Base-by-base conservation (phyloP, 2,113 vertebrate species). In the Phalacrocorax carbo region DNA sequence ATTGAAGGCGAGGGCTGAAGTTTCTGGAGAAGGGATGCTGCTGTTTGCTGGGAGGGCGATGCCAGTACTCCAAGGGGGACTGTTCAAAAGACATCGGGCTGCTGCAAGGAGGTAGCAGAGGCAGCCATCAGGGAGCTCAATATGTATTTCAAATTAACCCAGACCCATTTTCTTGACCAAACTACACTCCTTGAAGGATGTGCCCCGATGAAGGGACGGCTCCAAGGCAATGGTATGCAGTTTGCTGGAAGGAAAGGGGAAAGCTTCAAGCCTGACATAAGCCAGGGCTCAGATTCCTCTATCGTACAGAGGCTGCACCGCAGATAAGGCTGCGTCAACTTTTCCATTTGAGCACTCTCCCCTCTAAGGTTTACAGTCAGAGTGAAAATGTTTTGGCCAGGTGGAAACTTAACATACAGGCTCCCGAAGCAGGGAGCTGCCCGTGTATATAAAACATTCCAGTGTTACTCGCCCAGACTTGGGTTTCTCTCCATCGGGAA, bases 261-360 rank as follows among this genome's bases (percentile, higher is more conserved):
- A 94, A 86, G 90, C 88, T 80, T 69, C 82, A 73, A 83, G 90
- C 71, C 85, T 93, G 93, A 92, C 78, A 93, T 62, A 96, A 96
- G 60, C 96, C 94, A 96, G 95, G 82, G 88, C 92, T 93, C 48
- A 0, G 95, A 94, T 96, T 96, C 90, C 95, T 94, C 82, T 40
- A 40, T 68, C 29, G 3, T 6, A 20, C 22, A 25, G 13, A 77
- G 88, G 64, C 91, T 16, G 80, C 9, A 11, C 81, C 10, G 1
- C 82, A 92, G 96, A 96, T 95, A 96, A 96, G 83, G 80, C 80
- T 44, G 65, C 27, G n/a, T 96, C 95, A 96, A 71, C 92, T 96
- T 97, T 95, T 97, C 96, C 96, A 96, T 66, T 66, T 27, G 38
- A 73, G 65, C n/a, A 3, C 76, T 48, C 92, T 70, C 86, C 87